Percentiles rank a stretch among this genome's conserved stretches.
phyloP scores from a whole-genome alignment of 2,888 invertebrate species.

The Neoaliturus tenellus region DNA sequence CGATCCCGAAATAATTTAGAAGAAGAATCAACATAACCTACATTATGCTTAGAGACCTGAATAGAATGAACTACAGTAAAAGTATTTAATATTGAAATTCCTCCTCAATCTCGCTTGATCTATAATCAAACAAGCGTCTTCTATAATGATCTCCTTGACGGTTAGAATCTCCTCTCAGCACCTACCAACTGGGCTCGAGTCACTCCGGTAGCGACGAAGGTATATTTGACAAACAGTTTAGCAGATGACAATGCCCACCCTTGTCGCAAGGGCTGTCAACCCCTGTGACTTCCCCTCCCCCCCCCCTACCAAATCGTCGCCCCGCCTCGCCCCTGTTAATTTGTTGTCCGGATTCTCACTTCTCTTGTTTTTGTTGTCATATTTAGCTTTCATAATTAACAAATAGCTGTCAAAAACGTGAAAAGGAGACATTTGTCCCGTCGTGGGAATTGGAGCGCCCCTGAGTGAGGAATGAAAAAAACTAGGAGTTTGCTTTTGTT shows the following conservation, averaged over 20 bases:
- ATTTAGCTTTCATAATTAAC: constrained; percentile 39
- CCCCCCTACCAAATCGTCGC: not conserved
- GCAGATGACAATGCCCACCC: not conserved
- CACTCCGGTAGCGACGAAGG: not conserved
- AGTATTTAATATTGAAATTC: no score
- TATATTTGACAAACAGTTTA: constrained; percentile 42
- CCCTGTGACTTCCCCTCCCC: not conserved
- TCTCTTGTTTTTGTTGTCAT: constrained; percentile 48
- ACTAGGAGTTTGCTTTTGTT: not conserved
- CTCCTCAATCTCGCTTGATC: no score
- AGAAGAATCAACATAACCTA: no score
- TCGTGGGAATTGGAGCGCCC: constrained; percentile 29
- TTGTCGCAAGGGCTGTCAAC: constrained; percentile 15
- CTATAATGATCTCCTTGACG: no score
- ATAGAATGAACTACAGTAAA: no score
- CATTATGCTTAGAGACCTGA: no score
- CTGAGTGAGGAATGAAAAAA: not conserved
- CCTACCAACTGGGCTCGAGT: no score
- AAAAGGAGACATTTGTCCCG: not conserved
- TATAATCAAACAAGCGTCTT: no score
- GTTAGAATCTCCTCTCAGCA: no score
- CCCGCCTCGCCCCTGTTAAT: constrained; percentile 43
- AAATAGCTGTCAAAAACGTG: not conserved
- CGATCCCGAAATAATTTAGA: no score
- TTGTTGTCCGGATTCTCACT: constrained; percentile 30